phyloP scores from a whole-genome alignment of 1,140 invertebrate genomes.

The Adelges cooleyi region DNA sequence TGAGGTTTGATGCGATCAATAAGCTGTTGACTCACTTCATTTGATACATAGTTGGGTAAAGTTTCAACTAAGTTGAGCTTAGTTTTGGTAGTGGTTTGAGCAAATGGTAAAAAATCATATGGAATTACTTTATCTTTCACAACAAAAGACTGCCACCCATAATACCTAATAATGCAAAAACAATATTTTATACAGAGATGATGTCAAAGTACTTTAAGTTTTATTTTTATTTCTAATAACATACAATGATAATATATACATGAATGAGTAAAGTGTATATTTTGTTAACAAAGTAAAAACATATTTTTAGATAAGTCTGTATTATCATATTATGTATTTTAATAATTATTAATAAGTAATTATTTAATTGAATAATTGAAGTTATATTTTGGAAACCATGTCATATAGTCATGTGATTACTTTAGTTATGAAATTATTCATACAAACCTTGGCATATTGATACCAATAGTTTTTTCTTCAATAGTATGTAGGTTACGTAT shows the following conservation, averaged over 20 bases:
- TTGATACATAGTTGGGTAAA: conserved; percentile 38
- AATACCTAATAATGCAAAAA: conserved; percentile 65
- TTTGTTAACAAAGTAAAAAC: too few relatives aligned
- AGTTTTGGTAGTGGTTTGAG: conserved; percentile 61
- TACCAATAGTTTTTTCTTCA: conserved; percentile 28
- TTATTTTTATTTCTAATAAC: too few relatives aligned
- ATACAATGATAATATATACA: too few relatives aligned
- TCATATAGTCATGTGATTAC: too few relatives aligned
- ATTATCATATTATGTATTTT: too few relatives aligned
- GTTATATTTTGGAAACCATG: too few relatives aligned
- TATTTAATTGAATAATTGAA: too few relatives aligned
- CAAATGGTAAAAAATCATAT: conserved; percentile 53
- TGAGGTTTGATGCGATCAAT: conserved; percentile 27
- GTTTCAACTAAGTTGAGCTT: conserved; percentile 44
- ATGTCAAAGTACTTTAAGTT: too few relatives aligned
- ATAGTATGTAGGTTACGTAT: conserved; percentile 24
- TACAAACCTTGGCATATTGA: conserved; percentile 20
- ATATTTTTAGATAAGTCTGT: too few relatives aligned
- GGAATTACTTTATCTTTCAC: conserved; percentile 48
- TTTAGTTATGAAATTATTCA: neutral
- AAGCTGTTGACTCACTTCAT: conserved; percentile 27
- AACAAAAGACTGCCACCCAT: conserved; percentile 55
- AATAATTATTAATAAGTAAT: too few relatives aligned
- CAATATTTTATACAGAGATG: conserved; percentile 33
- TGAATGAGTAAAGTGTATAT: too few relatives aligned